Base-by-base conservation (phyloP, 2,113 vertebrate genomes). In the Aviceda subcristata region DNA sequence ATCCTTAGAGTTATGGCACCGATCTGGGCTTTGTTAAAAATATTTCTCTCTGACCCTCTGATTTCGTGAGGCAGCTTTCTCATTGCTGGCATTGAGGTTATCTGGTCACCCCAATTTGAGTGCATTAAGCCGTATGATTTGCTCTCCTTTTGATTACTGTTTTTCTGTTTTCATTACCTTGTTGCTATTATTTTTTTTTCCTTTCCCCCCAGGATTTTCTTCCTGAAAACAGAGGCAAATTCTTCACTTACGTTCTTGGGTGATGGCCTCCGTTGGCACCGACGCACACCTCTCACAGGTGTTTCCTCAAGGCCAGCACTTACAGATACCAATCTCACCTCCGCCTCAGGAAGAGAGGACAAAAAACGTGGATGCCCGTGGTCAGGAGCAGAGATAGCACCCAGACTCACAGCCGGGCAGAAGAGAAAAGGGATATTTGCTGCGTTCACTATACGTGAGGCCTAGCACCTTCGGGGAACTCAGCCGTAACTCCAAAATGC, bases 91-190 rank as follows among this genome's bases (percentile, higher is more conserved):
- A 94, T 34, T 63, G 43, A 75, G 76, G 77, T 95, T 92, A 88
- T 88, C 36, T 78, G 46, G 43, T 84, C 76, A 74, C 86, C 30
- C 51, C 60, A 78, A 75, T 91, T 55, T 59, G 32, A 94, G 39
- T 71, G 80, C 89, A 96, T 95, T 89, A 96, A 75, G 63, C 68
- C 26, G 68, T 41, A 55, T 64, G 48, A 91, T 95, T 92, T 89
- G 72, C 26, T 84, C 41, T 77, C 45, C 50, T 71, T 94, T 86
- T 81, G n/a, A 63, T 71, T 57, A 69, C 15, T 38, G 17, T 41
- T 91, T 62, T 87, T 62, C 41, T 17, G n/a, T 71, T 91, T 74
- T 85, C 56, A 71, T 85, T 87, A 87, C 32, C 41, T 78, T 84
- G 32, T 48, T 77, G 45, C 41, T 89, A 7, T 46, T 86, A 34